phyloP scores from a whole-genome alignment of 2,888 invertebrate genomes.

The Eupithecia subumbrata region DNA sequence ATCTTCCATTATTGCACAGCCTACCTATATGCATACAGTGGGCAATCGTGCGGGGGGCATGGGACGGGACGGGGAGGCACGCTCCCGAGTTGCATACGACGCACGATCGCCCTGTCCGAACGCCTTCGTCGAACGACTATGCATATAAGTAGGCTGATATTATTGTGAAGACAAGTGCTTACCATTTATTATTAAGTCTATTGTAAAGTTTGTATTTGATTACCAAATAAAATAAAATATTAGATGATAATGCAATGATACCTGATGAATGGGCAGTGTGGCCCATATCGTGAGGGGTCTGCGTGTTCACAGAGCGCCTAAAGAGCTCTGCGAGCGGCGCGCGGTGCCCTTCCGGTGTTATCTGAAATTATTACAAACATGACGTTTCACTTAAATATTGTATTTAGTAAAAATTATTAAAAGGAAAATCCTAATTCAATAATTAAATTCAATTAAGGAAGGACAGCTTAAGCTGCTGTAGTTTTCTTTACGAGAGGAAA shows the following conservation, averaged over 20 bases:
- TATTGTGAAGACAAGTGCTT: neutral
- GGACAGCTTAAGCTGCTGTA: neutral
- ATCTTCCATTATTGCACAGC: too few species aligned
- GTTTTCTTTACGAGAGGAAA: neutral
- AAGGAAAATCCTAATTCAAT: too few species aligned
- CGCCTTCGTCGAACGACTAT: too few species aligned
- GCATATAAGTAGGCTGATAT: too few species aligned
- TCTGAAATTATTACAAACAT: conserved; percentile 72
- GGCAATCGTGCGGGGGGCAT: too few species aligned
- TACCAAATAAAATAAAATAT: neutral
- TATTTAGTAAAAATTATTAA: too few species aligned
- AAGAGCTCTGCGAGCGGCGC: conserved; percentile 92
- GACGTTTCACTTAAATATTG: too few species aligned
- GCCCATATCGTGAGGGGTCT: conserved; percentile 90
- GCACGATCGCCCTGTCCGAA: too few species aligned
- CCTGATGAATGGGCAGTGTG: conserved; percentile 89
- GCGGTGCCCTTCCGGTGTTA: conserved; percentile 93
- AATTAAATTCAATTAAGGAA: too few species aligned
- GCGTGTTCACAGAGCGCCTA: conserved; percentile 91
- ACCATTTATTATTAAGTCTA: neutral
- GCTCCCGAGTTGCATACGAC: too few species aligned
- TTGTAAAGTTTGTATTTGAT: neutral
- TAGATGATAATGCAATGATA: conserved; percentile 55
- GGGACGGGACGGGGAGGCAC: too few species aligned
- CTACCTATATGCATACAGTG: too few species aligned